These are phyloP conservation scores for Tipula unca DNA, from an alignment of 2,888 invertebrate genomes.

Conservation along the genomic window DNA sequence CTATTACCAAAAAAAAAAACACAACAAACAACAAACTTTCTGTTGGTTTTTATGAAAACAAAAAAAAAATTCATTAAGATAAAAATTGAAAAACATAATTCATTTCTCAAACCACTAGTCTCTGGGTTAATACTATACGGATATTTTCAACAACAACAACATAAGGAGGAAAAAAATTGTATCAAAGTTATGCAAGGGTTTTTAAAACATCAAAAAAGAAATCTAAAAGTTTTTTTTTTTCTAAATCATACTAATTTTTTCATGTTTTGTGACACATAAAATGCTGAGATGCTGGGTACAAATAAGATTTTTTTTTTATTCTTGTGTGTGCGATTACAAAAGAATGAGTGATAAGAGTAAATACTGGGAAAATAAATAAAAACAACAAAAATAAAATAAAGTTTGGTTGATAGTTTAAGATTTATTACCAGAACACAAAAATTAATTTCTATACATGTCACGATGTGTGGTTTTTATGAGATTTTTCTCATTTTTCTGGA, in stretches of 20 bases:
- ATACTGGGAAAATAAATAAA: neutral
- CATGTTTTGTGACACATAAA: neutral
- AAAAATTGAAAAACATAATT: neutral
- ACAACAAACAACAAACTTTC: neutral
- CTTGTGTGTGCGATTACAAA: neutral
- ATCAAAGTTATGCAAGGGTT: neutral
- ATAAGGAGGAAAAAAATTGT: neutral
- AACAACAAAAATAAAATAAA: neutral
- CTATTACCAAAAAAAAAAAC: neutral
- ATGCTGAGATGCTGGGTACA: constrained; percentile 1
- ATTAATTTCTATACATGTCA: constrained; percentile 8
- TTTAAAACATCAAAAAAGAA: neutral
- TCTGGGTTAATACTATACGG: too few relatives aligned
- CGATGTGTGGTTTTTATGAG: constrained; percentile 8
- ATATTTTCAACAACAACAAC: neutral
- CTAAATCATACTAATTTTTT: neutral
- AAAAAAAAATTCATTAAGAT: neutral
- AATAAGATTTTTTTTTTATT: neutral
- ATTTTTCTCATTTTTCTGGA: neutral
- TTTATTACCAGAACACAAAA: neutral
- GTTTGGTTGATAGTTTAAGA: constrained; percentile 4
- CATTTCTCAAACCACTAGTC: neutral
- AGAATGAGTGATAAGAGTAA: neutral
- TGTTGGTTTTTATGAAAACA: neutral
- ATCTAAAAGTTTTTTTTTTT: neutral